phyloP scores from a whole-genome alignment of 2,797 vertebrate genomes.

The Carcharodon carcharias region DNA sequence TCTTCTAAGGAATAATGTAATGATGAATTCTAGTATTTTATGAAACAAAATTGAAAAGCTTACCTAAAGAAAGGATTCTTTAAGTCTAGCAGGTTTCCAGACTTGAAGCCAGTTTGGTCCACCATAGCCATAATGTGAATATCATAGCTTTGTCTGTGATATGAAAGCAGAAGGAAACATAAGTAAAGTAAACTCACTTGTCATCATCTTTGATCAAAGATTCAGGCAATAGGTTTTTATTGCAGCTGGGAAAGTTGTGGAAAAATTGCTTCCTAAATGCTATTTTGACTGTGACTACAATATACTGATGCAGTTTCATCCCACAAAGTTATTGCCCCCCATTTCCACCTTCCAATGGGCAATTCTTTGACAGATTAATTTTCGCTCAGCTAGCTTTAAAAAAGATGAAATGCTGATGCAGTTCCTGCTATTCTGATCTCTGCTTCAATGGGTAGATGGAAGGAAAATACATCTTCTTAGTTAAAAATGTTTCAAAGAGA shows the following conservation, averaged over 20 bases:
- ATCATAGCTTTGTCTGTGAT: conserved; percentile 65
- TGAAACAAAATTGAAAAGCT: conserved; percentile 38
- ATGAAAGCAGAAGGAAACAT: conserved; percentile 39
- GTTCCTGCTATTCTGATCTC: background rate
- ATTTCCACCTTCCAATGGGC: background rate
- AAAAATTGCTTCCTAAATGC: background rate
- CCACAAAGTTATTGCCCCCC: background rate
- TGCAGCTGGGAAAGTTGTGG: background rate
- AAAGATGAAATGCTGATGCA: background rate
- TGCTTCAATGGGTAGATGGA: background rate
- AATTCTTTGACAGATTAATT: background rate
- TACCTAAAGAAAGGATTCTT: conserved; percentile 72
- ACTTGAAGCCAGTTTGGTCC: conserved; percentile 70
- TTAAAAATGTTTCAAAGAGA: background rate
- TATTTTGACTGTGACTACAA: background rate
- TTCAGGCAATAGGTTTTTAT: background rate
- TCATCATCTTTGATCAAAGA: background rate
- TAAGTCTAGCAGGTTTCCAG: conserved; percentile 65
- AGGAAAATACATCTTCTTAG: background rate
- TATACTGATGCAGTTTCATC: background rate
- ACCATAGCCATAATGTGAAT: conserved; percentile 66
- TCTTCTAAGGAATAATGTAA: background rate
- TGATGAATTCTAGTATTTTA: background rate
- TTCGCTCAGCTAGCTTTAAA: background rate
- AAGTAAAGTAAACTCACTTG: background rate